Evolutionary conservation across 2,888 invertebrate species (phyloP).

Genomic region (Coremacera marginata): DNA sequence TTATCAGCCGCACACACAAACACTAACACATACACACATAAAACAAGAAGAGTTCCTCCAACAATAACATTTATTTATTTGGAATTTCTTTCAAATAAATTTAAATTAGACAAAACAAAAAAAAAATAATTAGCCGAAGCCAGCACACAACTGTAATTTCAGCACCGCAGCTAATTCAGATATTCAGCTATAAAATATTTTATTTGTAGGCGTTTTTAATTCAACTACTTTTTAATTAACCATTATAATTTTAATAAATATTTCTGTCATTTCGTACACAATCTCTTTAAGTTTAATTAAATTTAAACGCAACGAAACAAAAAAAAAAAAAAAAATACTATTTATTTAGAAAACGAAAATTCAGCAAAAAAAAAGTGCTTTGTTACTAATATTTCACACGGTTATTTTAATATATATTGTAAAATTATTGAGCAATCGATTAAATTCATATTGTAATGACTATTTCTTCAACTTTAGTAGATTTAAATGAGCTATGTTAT

Average conservation of each 20-base stretch:
- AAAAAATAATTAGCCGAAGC: background rate
- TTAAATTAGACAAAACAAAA: constrained; percentile 8
- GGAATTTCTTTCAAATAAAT: constrained; percentile 11
- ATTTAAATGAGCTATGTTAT: background rate
- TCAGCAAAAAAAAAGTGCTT: constrained; percentile 14
- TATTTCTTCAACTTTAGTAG: constrained; percentile 4
- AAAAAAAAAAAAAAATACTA: constrained; percentile 11
- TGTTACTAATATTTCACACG: constrained; percentile 9
- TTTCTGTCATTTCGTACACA: constrained; percentile 31
- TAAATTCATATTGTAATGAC: constrained; percentile 11
- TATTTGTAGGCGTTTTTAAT: constrained; percentile 25
- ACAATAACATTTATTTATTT: constrained; percentile 15
- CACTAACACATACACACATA: background rate
- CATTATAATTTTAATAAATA: background rate
- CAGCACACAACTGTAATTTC: constrained; percentile 33
- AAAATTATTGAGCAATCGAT: background rate
- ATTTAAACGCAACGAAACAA: constrained; percentile 26
- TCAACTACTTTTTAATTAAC: constrained; percentile 6
- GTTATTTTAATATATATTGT: background rate
- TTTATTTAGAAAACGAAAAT: constrained; percentile 11
- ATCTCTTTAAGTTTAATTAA: constrained; percentile 34
- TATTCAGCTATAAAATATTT: constrained; percentile 12
- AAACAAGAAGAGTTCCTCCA: constrained; percentile 27
- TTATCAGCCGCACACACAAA: background rate
- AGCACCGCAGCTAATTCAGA: constrained; percentile 17